These are phyloP conservation scores for Thalassarche chlororhynchos DNA, from an alignment of 2,113 vertebrate genomes.

Conservation along the genomic window DNA sequence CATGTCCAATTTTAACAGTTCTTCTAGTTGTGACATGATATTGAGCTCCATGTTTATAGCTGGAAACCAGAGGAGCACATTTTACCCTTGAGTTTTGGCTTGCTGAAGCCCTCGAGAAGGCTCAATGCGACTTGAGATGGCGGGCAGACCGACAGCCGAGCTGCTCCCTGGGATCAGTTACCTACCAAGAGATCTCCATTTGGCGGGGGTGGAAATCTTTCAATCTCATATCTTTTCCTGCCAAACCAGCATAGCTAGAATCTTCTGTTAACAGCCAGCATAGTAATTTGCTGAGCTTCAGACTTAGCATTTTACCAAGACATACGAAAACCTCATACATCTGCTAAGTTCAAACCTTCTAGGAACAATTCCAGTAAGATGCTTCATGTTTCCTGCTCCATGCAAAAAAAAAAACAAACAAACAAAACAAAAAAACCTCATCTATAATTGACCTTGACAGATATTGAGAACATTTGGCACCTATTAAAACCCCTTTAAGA, in stretches of 20 bases:
- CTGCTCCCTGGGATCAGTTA: neutral
- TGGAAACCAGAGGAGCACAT: neutral
- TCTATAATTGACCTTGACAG: conserved; percentile 41
- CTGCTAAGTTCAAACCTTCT: conserved; percentile 8
- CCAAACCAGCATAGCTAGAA: neutral
- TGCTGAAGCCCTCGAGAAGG: neutral
- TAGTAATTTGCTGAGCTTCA: conserved; percentile 9
- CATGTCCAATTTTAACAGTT: neutral
- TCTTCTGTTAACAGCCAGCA: neutral
- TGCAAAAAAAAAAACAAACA: neutral
- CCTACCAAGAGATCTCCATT: neutral
- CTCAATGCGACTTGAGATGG: rapidly evolving
- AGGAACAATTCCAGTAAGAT: conserved; percentile 45
- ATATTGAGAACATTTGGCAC: conserved; percentile 22
- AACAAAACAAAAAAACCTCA: neutral
- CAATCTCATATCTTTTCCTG: neutral
- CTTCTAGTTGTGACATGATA: neutral
- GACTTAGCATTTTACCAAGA: neutral
- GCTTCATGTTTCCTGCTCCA: neutral
- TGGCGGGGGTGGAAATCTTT: neutral
- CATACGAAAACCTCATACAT: neutral
- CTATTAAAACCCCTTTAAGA: conserved; percentile 16
- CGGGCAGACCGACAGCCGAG: rapidly evolving
- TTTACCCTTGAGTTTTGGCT: neutral
- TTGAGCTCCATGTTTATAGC: neutral